These are phyloP conservation scores for Drosophila teissieri DNA, from an alignment of 1,140 invertebrate species.

Conservation along the genomic window DNA sequence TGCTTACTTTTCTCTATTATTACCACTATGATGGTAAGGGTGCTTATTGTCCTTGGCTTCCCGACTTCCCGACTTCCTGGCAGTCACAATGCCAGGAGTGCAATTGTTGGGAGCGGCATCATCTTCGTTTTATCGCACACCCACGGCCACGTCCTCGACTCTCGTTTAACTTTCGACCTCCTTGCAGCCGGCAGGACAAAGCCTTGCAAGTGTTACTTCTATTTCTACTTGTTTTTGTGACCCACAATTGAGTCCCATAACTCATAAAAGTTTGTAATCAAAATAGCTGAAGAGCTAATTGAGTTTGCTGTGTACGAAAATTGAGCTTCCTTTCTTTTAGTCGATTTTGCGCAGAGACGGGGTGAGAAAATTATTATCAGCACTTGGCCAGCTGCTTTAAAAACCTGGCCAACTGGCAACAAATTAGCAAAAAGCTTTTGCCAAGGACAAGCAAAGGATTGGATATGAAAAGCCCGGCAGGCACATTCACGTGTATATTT, in stretches of 20 bases:
- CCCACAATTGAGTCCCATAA: constrained; percentile 54
- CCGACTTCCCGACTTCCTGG: constrained; percentile 12
- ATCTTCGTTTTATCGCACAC: constrained; percentile 52
- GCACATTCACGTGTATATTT: constrained; percentile 63
- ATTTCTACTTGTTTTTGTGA: constrained; percentile 10
- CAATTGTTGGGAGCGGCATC: constrained; percentile 54
- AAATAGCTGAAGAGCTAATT: constrained; percentile 60
- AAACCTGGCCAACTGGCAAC: constrained; percentile 12
- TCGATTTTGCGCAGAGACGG: not conserved
- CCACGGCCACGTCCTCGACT: constrained; percentile 56
- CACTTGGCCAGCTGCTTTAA: constrained; percentile 25
- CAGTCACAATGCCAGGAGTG: constrained; percentile 57
- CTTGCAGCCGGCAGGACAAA: too few relatives aligned
- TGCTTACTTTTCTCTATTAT: constrained; percentile 58
- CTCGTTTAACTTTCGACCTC: constrained; percentile 51
- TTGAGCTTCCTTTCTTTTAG: constrained; percentile 27
- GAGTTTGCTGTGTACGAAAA: constrained; percentile 47
- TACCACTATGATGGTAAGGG: constrained; percentile 44
- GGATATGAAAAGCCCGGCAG: not conserved
- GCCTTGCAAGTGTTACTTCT: constrained; percentile 21
- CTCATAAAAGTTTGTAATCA: constrained; percentile 70
- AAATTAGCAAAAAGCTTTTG: constrained; percentile 38
- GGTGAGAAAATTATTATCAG: constrained; percentile 34
- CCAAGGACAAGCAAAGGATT: constrained; percentile 33
- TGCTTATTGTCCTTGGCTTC: constrained; percentile 61